Conservation (phyloP, 2,888 invertebrate genomes). For the Carcina quercana region DNA sequence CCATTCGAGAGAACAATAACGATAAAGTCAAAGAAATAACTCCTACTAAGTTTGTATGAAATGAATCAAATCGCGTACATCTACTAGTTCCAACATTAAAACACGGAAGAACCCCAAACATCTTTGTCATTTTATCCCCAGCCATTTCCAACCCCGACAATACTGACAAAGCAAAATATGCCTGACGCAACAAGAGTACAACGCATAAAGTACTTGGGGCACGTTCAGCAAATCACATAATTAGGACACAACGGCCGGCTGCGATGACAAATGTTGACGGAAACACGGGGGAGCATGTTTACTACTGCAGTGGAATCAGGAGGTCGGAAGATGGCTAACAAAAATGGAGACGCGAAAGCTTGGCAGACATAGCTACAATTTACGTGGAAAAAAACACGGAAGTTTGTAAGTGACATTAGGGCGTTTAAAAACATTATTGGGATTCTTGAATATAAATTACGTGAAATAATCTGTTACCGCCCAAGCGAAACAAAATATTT, state of each 20-base stretch:
- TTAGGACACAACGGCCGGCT: not conserved
- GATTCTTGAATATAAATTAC: not conserved
- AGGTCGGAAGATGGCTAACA: not conserved
- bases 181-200: too few species aligned
- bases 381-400: not conserved
- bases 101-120: too few species aligned
- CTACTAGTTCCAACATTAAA: too few species aligned
- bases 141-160: too few species aligned
- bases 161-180: too few species aligned
- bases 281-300: slow-evolving; percentile 7
- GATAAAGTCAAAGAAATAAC: too few species aligned
- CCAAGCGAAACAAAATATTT: too few species aligned
- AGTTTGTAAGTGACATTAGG: not conserved
- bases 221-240: slow-evolving; percentile 2
- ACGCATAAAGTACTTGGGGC: too few species aligned
- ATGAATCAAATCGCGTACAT: too few species aligned
- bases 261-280: slow-evolving; percentile 19
- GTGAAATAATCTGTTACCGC: not conserved
- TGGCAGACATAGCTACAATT: not conserved
- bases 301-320: slow-evolving; percentile 1
- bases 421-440: not conserved
- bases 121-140: too few species aligned
- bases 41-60: too few species aligned
- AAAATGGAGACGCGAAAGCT: not conserved
- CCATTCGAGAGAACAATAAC: too few species aligned